These are phyloP conservation scores for Tamias sibiricus DNA, from an alignment of 2,113 vertebrate species.

Conservation along the genomic window DNA sequence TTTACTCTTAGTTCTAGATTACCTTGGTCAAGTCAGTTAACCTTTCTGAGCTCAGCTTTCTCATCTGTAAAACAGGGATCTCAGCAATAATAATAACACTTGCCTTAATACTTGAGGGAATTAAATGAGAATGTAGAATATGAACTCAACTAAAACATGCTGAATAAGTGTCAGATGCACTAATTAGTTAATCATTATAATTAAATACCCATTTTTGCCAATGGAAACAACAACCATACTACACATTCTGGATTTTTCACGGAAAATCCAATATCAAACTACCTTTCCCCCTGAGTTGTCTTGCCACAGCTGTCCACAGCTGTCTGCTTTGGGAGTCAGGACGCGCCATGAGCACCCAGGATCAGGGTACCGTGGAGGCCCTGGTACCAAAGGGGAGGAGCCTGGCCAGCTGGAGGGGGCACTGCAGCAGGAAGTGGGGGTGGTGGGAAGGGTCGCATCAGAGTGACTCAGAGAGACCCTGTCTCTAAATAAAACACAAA, in stretches of 20 bases:
- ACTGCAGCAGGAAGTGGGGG: neutral
- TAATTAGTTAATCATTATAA: neutral
- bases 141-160: conserved; percentile 9
- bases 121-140: conserved; percentile 6
- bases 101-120: neutral
- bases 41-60: neutral
- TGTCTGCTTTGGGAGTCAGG: neutral
- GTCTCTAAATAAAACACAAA: too few relatives aligned
- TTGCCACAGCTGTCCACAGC: neutral
- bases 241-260: neutral
- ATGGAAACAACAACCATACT: neutral
- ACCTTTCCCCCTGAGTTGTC: neutral
- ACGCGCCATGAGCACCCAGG: neutral
- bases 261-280: neutral
- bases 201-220: neutral
- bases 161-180: neutral
- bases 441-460: neutral
- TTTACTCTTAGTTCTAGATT: neutral
- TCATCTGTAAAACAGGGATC: neutral
- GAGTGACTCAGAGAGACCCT: neutral
- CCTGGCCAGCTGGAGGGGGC: too few relatives aligned
- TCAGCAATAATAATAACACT: neutral
- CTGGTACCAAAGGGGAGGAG: neutral
- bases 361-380: neutral
- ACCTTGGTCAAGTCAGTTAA: neutral